phyloP scores from a whole-genome alignment of 1,140 invertebrate species.

The Drosophila setifemur region DNA sequence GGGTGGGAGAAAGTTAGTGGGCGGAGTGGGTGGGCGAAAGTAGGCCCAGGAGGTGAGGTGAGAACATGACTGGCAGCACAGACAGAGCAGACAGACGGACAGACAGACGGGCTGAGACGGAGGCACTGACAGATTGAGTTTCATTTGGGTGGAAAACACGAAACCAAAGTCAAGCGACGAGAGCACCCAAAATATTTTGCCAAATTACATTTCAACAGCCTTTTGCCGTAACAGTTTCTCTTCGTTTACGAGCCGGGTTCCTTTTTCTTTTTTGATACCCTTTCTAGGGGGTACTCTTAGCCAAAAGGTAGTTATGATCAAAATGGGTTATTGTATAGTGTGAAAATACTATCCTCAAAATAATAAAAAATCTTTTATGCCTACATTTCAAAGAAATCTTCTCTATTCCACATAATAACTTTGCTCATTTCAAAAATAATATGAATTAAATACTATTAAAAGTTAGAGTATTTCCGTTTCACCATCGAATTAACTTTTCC shows the following conservation, averaged over 20 bases:
- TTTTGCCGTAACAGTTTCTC: slow-evolving; percentile 52
- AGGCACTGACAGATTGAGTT: slow-evolving; percentile 71
- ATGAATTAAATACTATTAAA: slow-evolving; percentile 11
- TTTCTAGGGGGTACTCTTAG: not conserved
- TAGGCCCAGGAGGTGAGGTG: slow-evolving; percentile 28
- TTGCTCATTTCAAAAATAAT: no score
- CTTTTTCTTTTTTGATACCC: slow-evolving; percentile 9
- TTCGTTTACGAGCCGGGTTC: slow-evolving; percentile 2
- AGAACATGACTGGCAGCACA: slow-evolving; percentile 45
- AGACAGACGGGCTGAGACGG: slow-evolving; percentile 36
- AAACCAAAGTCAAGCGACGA: slow-evolving; percentile 62
- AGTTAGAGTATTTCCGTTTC: not conserved
- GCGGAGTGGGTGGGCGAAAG: not conserved
- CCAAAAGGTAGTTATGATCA: not conserved
- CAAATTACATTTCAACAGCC: slow-evolving; percentile 80
- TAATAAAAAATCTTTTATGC: no score
- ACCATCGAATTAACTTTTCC: not conserved
- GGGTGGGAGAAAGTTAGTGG: not conserved
- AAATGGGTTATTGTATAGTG: no score
- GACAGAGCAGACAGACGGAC: slow-evolving; percentile 4
- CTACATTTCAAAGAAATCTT: no score
- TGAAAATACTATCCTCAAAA: no score
- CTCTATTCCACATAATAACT: no score
- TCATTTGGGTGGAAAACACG: slow-evolving; percentile 66
- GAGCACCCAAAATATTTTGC: slow-evolving; percentile 67